These are phyloP conservation scores for Linnaemya vulpina DNA, from an alignment of 2,888 invertebrate species.

Conservation along the genomic window DNA sequence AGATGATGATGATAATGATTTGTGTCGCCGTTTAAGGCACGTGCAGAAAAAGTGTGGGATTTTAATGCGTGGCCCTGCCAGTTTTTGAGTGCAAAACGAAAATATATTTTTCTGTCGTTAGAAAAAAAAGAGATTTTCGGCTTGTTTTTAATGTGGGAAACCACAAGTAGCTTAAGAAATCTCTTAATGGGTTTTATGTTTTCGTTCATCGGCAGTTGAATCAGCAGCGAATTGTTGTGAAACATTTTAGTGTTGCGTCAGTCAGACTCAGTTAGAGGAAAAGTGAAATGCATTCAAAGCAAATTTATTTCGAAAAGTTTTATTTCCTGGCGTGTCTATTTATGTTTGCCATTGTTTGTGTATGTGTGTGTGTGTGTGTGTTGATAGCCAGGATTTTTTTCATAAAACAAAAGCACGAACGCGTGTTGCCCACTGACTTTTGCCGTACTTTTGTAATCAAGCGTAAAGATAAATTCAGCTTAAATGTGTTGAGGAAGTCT, in stretches of 20 bases:
- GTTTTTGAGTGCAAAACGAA: constrained; percentile 22
- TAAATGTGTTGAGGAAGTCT: constrained; percentile 43
- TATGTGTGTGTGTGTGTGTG: constrained; percentile 1
- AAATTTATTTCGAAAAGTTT: constrained; percentile 56
- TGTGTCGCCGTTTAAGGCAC: constrained; percentile 64
- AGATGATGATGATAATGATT: constrained; percentile 61
- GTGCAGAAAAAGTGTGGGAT: constrained; percentile 48
- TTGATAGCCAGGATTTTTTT: constrained; percentile 33
- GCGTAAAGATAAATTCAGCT: constrained; percentile 68
- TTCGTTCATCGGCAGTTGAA: constrained; percentile 18
- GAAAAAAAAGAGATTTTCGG: neutral
- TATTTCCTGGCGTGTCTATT: constrained; percentile 1
- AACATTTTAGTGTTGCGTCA: constrained; percentile 2
- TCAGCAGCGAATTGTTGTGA: constrained; percentile 19
- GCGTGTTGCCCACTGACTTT: constrained; percentile 67
- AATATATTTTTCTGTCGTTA: constrained; percentile 3
- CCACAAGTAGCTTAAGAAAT: constrained; percentile 61
- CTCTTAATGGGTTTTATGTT: constrained; percentile 1
- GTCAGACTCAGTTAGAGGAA: constrained; percentile 52
- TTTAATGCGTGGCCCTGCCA: constrained; percentile 6
- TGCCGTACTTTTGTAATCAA: constrained; percentile 65
- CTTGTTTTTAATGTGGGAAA: constrained; percentile 68
- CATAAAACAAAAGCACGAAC: constrained; percentile 48
- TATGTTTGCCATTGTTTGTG: neutral
- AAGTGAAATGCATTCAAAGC: constrained; percentile 54